Evolutionary conservation across 2,888 invertebrate genomes (phyloP), one percentile per base, ranked within the genome.

Genomic region (Kuschelorhynchus macadamiae): DNA sequence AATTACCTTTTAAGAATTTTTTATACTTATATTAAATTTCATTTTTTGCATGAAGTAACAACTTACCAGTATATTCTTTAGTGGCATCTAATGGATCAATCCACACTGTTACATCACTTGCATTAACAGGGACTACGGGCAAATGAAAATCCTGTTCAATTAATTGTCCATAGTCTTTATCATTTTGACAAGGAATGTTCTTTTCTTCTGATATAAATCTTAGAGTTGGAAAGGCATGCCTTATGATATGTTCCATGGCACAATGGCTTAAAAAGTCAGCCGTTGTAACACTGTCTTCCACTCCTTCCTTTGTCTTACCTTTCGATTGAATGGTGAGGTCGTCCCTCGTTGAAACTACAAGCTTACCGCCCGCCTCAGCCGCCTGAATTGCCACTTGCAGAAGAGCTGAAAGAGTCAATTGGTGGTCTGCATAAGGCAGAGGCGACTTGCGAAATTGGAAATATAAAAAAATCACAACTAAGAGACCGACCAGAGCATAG

Each of bases 11-110:
- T n/a, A n/a, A n/a, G n/a, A n/a, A n/a, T n/a, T n/a, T n/a, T n/a
- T n/a, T n/a, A n/a, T n/a, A n/a, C n/a, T n/a, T n/a, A n/a, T n/a
- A n/a, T n/a, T n/a, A n/a, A n/a, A n/a, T n/a, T n/a, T n/a, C n/a
- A n/a, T n/a, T n/a, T n/a, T n/a, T n/a, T n/a, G n/a, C n/a, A n/a
- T n/a, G n/a, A n/a, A n/a, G n/a, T n/a, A n/a, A n/a, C 36, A 16
- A 44, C n/a, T 25, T 60, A 96, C 97, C 97, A 81, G 97, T 97
- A 81, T 93, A 99, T 85, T 99, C 98, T 83, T 97, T 92, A 0
- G 99, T 99, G 1, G 98, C 99, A 86, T 99, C 99, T 30, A 99
- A 85, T 0, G 99, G 99, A 86, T 99, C 99, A 74, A 99, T 94
- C 97, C 97, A 99, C 11, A 99, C 88, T 0, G 94, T 92, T 0